Evolutionary conservation across 2,113 vertebrate genomes (phyloP), one percentile per base, ranked within the genome.

Genomic region (Trematocara variabile): DNA sequence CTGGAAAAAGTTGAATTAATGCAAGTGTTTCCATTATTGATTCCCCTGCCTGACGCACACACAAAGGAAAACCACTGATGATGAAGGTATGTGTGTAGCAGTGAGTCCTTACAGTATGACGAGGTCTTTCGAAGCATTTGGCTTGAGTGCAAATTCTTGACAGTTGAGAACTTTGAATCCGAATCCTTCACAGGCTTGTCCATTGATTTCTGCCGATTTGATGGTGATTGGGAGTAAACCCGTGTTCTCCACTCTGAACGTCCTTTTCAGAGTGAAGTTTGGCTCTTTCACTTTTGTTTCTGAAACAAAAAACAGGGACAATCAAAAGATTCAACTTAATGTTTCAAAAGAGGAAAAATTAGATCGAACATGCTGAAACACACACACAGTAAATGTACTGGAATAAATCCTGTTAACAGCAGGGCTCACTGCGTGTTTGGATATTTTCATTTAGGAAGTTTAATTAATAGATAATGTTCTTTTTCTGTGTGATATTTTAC

Each of bases 81-180:
- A 22, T 7, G 13, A 39, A 46, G 68, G 58, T 37, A 3, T 37
- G 0, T n/a, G 68, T 73, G 53, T 18, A 44, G 11, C 22, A 39
- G 13, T 48, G 8, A 33, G 30, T 25, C 28, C 7, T 99, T 92
- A 99, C 99, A 99, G 92, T 95, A 99, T 97, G 91, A 98, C 91
- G 92, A 99, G 97, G 92, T 99, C 99, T 97, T 97, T 99, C 55
- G 98, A 99, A 90, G 97, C 89, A 86, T 99, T 99, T 95, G 98
- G 97, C 92, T 97, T 97, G 83, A 99, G 97, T 96, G 96, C 89
- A 97, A 99, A 99, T 91, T 98, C 98, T 53, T 99, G 97, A 96
- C 99, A 99, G 94, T 98, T 98, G 94, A 99, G 96, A 93, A 99
- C 96, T 97, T 99, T 99, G 95, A 99, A 99, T 95, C 99, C 99